These are phyloP conservation scores for Malurus splendens DNA, from an alignment of 2,797 vertebrate genomes.

Conservation along the genomic window DNA sequence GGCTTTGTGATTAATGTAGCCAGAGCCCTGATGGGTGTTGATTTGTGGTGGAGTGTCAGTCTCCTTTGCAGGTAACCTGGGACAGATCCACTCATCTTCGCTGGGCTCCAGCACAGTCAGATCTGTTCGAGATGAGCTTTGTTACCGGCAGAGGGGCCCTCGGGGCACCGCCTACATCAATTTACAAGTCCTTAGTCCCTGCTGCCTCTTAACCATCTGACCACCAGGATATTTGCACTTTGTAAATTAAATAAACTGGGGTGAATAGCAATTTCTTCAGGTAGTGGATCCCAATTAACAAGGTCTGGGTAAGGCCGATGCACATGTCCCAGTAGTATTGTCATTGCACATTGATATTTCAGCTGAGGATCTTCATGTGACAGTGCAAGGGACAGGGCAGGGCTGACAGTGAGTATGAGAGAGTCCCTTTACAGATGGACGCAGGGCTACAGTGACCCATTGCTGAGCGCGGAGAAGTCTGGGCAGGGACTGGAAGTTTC, in stretches of 20 bases:
- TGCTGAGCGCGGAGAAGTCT: neutral
- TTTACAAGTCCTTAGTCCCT: neutral
- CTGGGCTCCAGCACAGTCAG: neutral
- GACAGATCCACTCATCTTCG: neutral
- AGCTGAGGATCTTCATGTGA: neutral
- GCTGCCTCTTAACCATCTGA: constrained; percentile 21
- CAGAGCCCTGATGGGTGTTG: neutral
- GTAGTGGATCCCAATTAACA: neutral
- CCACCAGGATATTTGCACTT: neutral
- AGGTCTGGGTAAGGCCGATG: neutral
- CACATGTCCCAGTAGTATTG: too few species aligned
- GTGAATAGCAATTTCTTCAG: neutral
- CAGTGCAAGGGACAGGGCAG: rapidly evolving
- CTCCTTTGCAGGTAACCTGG: constrained; percentile 6
- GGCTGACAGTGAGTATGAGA: rapidly evolving
- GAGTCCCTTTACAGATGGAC: neutral
- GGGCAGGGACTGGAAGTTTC: neutral
- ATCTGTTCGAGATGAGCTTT: neutral
- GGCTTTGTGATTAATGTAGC: neutral
- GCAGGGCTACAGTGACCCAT: rapidly evolving
- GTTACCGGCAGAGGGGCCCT: neutral
- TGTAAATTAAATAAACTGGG: neutral
- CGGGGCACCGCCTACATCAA: neutral
- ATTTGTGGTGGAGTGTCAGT: neutral
- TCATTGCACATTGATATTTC: neutral